Evolutionary conservation across 2,113 vertebrate genomes (phyloP).

Genomic region (Elephantulus edwardii): DNA sequence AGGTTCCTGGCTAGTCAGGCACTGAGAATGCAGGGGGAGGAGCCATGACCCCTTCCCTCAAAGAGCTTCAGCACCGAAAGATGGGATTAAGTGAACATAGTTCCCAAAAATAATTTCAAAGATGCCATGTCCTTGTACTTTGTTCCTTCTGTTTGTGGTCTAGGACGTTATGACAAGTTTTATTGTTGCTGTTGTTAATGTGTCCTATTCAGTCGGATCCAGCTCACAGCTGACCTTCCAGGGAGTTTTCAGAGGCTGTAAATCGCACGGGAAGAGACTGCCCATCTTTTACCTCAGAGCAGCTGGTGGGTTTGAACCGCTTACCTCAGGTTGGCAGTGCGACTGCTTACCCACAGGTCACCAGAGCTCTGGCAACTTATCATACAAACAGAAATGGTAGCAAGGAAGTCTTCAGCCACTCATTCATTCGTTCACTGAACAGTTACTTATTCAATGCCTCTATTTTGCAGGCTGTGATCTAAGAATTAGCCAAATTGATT

Average conservation of each 20-base stretch:
- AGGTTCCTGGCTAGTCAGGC: background rate
- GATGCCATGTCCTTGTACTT: background rate
- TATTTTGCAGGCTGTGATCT: background rate
- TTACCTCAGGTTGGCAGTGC: no score
- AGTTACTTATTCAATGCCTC: background rate
- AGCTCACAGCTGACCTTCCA: no score
- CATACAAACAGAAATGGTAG: background rate
- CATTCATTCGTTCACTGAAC: background rate
- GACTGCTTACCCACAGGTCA: no score
- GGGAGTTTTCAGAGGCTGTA: no score
- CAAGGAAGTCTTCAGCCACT: background rate
- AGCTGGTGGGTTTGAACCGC: no score
- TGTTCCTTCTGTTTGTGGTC: background rate
- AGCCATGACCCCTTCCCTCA: background rate
- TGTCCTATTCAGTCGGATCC: no score
- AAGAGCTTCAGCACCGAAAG: background rate
- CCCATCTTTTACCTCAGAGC: no score
- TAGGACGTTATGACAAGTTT: background rate
- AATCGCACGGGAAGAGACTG: no score
- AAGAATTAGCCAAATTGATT: background rate
- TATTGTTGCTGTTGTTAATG: no score
- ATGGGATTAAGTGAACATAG: conserved; percentile 7
- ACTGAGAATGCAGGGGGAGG: background rate
- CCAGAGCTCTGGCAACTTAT: background rate
- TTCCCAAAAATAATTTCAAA: background rate